phyloP scores from a whole-genome alignment of 2,113 vertebrate genomes.

The Microtus ochrogaster region DNA sequence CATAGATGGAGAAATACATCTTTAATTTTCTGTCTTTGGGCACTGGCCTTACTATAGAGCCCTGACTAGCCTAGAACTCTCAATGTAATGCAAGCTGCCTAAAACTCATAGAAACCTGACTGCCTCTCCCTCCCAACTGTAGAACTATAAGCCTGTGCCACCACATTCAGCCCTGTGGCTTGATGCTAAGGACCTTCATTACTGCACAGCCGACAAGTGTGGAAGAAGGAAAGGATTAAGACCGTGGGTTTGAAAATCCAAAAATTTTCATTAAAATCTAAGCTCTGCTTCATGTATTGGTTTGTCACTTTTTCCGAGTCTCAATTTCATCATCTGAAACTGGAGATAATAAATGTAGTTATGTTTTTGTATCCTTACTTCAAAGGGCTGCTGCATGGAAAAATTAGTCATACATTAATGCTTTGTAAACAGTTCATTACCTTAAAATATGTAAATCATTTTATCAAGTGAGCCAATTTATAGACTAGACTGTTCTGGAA shows the following conservation, averaged over 20 bases:
- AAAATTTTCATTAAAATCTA: neutral
- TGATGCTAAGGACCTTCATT: neutral
- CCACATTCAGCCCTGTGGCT: neutral
- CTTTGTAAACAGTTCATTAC: constrained; percentile 56
- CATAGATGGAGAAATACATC: neutral
- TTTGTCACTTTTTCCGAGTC: neutral
- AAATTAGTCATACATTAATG: constrained; percentile 15
- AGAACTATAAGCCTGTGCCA: no score
- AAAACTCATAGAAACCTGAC: neutral
- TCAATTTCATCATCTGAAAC: neutral
- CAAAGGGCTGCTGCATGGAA: neutral
- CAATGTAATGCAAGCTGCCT: neutral
- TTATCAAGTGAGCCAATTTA: neutral
- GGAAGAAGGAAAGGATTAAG: fast-evolving
- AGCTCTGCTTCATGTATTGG: neutral
- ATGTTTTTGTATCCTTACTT: neutral
- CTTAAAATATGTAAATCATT: constrained; percentile 55
- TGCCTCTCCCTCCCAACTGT: neutral
- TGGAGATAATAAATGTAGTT: neutral
- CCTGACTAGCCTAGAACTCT: neutral
- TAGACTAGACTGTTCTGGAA: neutral
- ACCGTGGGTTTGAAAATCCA: neutral
- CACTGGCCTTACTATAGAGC: neutral
- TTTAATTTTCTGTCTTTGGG: neutral
- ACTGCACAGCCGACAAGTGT: neutral